phyloP scores from a whole-genome alignment of 2,113 vertebrate species.

The Pipra filicauda region DNA sequence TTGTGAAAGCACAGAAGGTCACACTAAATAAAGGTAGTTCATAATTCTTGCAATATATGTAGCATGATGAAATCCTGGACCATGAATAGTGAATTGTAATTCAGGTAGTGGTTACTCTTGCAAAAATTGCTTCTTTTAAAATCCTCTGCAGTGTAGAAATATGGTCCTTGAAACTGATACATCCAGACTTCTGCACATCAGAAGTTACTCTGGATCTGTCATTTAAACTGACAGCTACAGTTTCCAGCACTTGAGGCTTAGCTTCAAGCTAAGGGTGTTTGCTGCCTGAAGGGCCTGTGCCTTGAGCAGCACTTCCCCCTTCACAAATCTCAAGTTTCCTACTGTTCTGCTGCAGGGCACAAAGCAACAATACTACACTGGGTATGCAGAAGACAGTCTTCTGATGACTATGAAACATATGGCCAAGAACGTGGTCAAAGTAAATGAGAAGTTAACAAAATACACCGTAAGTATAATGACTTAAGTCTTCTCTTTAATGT shows the following conservation, averaged over 20 bases:
- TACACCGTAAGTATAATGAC: slow-evolving; percentile 79
- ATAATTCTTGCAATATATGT: fast-evolving
- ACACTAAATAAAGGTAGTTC: not conserved
- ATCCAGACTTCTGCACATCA: not conserved
- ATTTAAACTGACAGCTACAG: not conserved
- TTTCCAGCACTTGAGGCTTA: not conserved
- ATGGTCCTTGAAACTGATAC: not conserved
- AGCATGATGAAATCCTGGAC: not conserved
- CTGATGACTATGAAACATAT: slow-evolving; percentile 84
- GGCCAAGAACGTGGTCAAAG: slow-evolving; percentile 85
- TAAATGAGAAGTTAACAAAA: slow-evolving; percentile 82
- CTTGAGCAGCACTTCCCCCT: not conserved
- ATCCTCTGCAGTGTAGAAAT: not conserved
- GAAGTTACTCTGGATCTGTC: not conserved
- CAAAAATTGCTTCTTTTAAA: not conserved
- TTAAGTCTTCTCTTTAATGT: not conserved
- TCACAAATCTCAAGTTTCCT: not conserved
- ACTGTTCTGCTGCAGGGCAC: slow-evolving; percentile 65
- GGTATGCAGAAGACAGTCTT: slow-evolving; percentile 80
- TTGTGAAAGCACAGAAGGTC: not conserved
- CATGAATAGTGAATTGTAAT: not conserved
- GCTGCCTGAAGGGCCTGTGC: not conserved
- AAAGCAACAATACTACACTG: slow-evolving; percentile 87
- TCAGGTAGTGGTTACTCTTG: not conserved
- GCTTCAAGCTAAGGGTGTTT: not conserved